Conservation (phyloP, 53 echinoderm and acorn worm species). For the Actinopyga echinites region DNA sequence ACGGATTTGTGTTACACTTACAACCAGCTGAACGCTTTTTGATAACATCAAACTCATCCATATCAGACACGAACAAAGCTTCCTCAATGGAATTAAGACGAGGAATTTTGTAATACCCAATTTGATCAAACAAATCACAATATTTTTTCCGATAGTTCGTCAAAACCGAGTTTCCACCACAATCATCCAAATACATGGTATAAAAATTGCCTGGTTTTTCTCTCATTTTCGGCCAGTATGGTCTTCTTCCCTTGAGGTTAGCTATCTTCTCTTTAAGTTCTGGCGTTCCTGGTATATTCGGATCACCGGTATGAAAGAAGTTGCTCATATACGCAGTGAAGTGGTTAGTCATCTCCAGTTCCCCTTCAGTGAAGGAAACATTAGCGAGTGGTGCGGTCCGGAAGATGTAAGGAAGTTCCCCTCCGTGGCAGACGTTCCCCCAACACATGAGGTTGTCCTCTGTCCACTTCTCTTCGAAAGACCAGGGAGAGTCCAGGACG, state of each 20-base stretch:
- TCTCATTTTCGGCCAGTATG: conserved; percentile 26
- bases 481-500: conserved; percentile 27
- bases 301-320: conserved; percentile 37
- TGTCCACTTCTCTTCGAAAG: conserved; percentile 33
- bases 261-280: neutral
- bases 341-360: conserved; percentile 14
- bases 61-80: neutral
- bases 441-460: conserved; percentile 19
- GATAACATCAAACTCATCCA: neutral
- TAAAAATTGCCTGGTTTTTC: conserved; percentile 32
- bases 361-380: conserved; percentile 10
- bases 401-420: conserved; percentile 41
- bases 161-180: conserved; percentile 24
- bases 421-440: conserved; percentile 43
- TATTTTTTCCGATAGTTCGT: conserved; percentile 22
- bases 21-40: neutral
- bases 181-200: conserved; percentile 10
- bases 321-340: conserved; percentile 32
- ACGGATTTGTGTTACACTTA: neutral
- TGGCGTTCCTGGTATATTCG: conserved; percentile 24
- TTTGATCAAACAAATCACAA: conserved; percentile 17
- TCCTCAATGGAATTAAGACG: conserved; percentile 15
- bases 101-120: conserved; percentile 31
- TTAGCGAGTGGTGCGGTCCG: conserved; percentile 17
- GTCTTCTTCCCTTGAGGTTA: conserved; percentile 14